Base-by-base conservation (phyloP, 2,113 vertebrate species). In the Cygnus atratus region DNA sequence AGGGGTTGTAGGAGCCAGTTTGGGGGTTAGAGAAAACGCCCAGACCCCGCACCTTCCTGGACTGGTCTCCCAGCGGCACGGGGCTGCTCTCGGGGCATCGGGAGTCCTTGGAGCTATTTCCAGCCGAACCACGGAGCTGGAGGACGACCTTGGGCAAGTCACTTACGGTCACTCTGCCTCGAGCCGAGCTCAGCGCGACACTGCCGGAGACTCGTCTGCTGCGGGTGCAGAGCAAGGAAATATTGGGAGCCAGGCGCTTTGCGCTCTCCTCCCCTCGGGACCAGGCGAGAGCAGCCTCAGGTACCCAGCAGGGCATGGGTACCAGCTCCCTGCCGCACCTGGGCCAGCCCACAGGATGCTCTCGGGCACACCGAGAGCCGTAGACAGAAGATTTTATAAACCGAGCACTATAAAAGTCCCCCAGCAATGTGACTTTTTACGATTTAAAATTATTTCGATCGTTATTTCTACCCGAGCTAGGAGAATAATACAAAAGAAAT, bases 71-170 rank as follows among this genome's bases (percentile, higher is more conserved):
- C 20, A 18, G 71, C 18, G 1, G 54, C 9, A 83, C 65, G 85
- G 83, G 91, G 77, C 71, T 94, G 86, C 73, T 5, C 24, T 29
- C 19, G 68, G 41, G 50, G 22, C n/a, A 46, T 26, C 54, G 8
- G 72, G 82, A 96, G 93, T 80, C 92, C 92, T 89, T 63, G 92
- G 84, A 88, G 93, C 88, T 93, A 78, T 95, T 96, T 94, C 77
- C 91, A 92, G 86, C 91, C 19, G 44, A 84, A 89, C 28, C 77
- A 73, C 46, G 58, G 91, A 87, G 73, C 66, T 73, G 67, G 41
- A 79, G 87, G 0, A 46, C 3, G 70, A 93, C 96, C 95, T 85
- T 91, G 95, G 87, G 66, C 81, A 24, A 85, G 87, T 48, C 89
- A 82, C 84, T 89, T 68, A 63, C 9, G 18, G 84, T 84, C 96